Conservation (phyloP, 2,797 vertebrate species). For the Lycodopsis pacificus region DNA sequence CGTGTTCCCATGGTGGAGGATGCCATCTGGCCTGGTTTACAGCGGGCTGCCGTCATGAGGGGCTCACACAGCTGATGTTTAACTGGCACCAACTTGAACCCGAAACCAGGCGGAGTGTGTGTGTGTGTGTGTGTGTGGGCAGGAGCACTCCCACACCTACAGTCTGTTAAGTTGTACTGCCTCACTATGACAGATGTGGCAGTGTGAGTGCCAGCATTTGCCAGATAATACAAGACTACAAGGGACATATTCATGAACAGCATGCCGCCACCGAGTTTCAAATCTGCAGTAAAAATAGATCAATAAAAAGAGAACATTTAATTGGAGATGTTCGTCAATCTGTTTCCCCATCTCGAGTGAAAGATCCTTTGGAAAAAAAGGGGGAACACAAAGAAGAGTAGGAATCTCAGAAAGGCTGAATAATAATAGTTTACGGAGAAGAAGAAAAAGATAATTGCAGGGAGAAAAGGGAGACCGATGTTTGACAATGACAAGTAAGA, state of each 20-base stretch:
- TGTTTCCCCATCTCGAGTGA: constrained; percentile 56
- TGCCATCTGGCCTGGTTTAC: constrained; percentile 79
- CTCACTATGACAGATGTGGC: constrained; percentile 71
- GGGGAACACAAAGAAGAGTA: constrained; percentile 32
- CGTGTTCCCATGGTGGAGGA: constrained; percentile 68
- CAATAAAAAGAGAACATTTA: constrained; percentile 59
- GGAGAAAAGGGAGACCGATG: constrained; percentile 44
- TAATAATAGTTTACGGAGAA: constrained; percentile 63
- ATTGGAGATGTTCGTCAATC: constrained; percentile 71
- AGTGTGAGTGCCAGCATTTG: constrained; percentile 48
- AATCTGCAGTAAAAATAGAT: constrained; percentile 61
- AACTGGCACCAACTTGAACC: constrained; percentile 73
- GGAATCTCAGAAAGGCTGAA: constrained; percentile 49
- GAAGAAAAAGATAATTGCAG: constrained; percentile 51
- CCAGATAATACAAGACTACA: constrained; percentile 59
- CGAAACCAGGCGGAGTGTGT: constrained; percentile 54
- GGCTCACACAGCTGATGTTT: constrained; percentile 74
- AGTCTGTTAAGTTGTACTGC: constrained; percentile 72
- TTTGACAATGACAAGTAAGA: constrained; percentile 67
- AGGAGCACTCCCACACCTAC: constrained; percentile 72
- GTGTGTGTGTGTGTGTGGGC: constrained; percentile 61
- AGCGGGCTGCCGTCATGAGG: constrained; percentile 50
- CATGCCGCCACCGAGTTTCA: constrained; percentile 52
- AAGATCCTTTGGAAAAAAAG: constrained; percentile 29
- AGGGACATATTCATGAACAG: constrained; percentile 37